Conservation (phyloP, 2,888 invertebrate genomes). For the Cryptus armator region DNA sequence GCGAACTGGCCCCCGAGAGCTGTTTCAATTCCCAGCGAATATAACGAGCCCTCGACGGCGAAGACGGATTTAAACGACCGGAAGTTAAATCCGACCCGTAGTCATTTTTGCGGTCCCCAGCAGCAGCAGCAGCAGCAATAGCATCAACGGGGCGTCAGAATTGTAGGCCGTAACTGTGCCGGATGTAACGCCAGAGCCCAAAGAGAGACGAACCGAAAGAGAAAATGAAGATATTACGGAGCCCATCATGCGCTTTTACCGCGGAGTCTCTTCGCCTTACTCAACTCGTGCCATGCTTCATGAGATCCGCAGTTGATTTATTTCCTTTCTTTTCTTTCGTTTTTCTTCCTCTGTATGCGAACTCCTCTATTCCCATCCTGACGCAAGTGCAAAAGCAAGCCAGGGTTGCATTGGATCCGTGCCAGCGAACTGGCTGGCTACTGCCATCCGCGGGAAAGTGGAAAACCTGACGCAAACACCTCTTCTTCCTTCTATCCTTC, state of each 20-base stretch:
- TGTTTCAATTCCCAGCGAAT: slow-evolving; percentile 14
- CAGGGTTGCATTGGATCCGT: slow-evolving; percentile 27
- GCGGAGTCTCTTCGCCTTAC: background rate
- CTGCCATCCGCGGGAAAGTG: slow-evolving; percentile 29
- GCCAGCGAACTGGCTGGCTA: slow-evolving; percentile 37
- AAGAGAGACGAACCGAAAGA: slow-evolving; percentile 18
- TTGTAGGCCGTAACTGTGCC: background rate
- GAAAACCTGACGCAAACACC: slow-evolving; percentile 48
- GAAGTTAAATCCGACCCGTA: slow-evolving; percentile 47
- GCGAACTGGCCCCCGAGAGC: background rate
- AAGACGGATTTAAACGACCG: slow-evolving; percentile 47
- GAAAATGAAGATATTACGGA: slow-evolving; percentile 51
- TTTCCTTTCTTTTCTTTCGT: slow-evolving; percentile 45
- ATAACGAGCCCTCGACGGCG: slow-evolving; percentile 28
- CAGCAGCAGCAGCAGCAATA: slow-evolving; percentile 25
- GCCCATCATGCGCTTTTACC: slow-evolving; percentile 14
- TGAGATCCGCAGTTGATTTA: slow-evolving; percentile 38
- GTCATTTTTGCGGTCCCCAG: slow-evolving; percentile 17
- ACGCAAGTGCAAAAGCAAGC: slow-evolving; percentile 21
- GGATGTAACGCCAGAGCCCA: background rate
- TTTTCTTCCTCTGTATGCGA: slow-evolving; percentile 4
- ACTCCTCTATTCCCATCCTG: background rate
- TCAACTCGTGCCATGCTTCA: slow-evolving; percentile 5
- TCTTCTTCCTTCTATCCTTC: slow-evolving; percentile 39
- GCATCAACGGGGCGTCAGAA: slow-evolving; percentile 24